Percentiles rank a stretch among this genome's conserved stretches.
Conservation (phyloP, 2,888 invertebrate genomes). For the Pachydiplax longipennis region DNA sequence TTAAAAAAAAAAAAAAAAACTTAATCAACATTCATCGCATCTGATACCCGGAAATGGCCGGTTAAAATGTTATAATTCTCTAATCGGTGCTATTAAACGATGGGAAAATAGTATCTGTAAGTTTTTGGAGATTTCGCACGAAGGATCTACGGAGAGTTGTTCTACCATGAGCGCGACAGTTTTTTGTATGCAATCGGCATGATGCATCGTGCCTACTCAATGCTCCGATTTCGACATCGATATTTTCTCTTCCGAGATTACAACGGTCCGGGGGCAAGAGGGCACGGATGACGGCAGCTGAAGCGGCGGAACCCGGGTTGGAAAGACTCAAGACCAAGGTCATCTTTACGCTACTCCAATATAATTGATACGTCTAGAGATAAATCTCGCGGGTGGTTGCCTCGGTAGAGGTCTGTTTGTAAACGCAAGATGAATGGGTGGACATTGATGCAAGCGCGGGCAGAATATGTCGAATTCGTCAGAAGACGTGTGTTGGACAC, state of each 20-base stretch:
- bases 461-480: too few relatives aligned
- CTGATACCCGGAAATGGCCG: not conserved
- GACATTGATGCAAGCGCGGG: not conserved
- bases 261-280: not conserved
- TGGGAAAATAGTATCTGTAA: too few relatives aligned
- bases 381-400: not conserved
- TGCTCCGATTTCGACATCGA: not conserved
- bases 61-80: not conserved
- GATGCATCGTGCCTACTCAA: not conserved
- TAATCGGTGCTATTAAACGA: too few relatives aligned
- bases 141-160: not conserved
- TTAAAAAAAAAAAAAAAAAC: not conserved
- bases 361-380: not conserved
- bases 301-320: not conserved
- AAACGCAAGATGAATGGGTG: not conserved
- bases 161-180: not conserved
- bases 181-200: not conserved
- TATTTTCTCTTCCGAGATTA: not conserved
- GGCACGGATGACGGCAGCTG: not conserved
- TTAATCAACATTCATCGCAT: not conserved
- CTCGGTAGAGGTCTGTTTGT: not conserved
- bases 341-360: slow-evolving; percentile 1
- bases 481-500: too few relatives aligned
- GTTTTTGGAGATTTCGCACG: too few relatives aligned
- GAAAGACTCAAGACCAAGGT: not conserved